Base-by-base conservation (phyloP, 2,888 invertebrate genomes). In the Melanargia galathea region DNA sequence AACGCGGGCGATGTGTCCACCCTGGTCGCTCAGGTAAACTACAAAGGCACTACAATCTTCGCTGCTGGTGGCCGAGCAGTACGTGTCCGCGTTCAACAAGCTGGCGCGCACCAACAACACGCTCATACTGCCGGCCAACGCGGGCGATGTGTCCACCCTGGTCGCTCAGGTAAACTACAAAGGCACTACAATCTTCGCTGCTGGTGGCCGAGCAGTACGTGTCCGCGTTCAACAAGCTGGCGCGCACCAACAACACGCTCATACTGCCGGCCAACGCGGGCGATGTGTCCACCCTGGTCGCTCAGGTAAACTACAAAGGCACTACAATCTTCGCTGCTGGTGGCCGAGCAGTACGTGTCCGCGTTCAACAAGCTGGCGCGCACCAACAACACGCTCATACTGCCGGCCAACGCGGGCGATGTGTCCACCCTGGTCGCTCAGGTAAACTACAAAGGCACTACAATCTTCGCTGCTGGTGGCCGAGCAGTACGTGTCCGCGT, bases 401-500 rank as follows among this genome's bases (percentile, higher is more conserved):
- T 99, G 70, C 99, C 99, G 0, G 94, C 96, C 20, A 98, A 98
- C 85, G 95, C 96, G 3, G 96, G 96, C 4, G 96, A 96, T 77
- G 94, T 97, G 5, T 93, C 96, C 8, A 93, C 92, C 75, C 92
- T 97, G 82, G 97, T 97, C 16, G 93, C 96, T 48, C 96, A 97
- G 93, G 97, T 95, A 89, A 74, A 35, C 45, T 22, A n/a, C 24
- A n/a, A 30, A 20, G 5, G 20, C 16, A n/a, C n/a, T n/a, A n/a
- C n/a, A n/a, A 5, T 11, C 22, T 4, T 95, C 97, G 0, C 90
- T 99, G 43, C 95, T 95, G 13, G 93, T 99, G 65, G 99, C 99
- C 0, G 99, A 99, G 79, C 97, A 99, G 81, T 99, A 99, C 81
- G 97, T 99, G 43, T 90, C 93, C 20, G 99, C 99, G 13, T 99